Base-by-base conservation (phyloP, 1,140 invertebrate genomes). In the Metopolophium dirhodum region DNA sequence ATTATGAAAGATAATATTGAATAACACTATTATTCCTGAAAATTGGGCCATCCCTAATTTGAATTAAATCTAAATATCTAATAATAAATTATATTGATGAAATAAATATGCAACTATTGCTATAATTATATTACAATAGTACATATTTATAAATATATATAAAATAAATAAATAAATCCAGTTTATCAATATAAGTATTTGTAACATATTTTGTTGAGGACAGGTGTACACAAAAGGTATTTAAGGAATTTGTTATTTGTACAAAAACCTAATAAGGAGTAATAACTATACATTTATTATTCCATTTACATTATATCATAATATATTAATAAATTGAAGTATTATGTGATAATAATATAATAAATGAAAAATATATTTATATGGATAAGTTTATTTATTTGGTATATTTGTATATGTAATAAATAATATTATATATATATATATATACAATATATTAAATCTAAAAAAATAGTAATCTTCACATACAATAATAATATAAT, bases 371-470 rank as follows among this genome's bases (percentile, higher is more conserved):
- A 85, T 37, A 41, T 85, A 87, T 47, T 49, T 49, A 35, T 89
- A 57, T 26, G n/a, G 35, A 88, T 88, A 54, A 88, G 87, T 88
- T 54, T 89, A 89, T 89, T 89, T 89, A 57, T 89, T 89, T 89
- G 51, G 57, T 37, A 89, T 57, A 77, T 77, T 77, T 77, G 61
- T 77, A 14, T 77, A 35, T 77, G 61, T 77, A n/a, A 77, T 77
- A 77, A 77, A 61, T 61, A 61, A 30, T 37, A 37, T 37, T 1
- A 37, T 41, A 41, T 4, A 2, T n/a, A 54, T 23, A 54, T 54
- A 30, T 54, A 54, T 89, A n/a, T 89, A 89, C 51, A 35, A 37
- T n/a, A 88, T 51, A 89, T 41, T 89, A 57, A 35, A 89, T 89
- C 51, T 89, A 89, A 89, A 89, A 89, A 89, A 57, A 89, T 89